Evolutionary conservation across 2,113 vertebrate species (phyloP).

Genomic region (cat (Felis catus)): DNA sequence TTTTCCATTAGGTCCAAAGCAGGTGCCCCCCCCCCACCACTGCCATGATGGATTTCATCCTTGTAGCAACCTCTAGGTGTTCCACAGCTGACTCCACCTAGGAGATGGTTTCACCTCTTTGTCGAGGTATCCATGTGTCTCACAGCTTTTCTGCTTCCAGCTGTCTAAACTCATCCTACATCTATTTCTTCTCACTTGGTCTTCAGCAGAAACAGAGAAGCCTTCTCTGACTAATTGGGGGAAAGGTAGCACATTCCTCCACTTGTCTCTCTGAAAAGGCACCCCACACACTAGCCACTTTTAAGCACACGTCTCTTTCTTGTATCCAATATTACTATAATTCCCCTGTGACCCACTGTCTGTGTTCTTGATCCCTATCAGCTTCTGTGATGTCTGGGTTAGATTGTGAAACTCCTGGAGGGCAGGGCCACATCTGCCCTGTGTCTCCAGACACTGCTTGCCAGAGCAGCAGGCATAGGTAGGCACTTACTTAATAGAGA

Average conservation of each 20-base stretch:
- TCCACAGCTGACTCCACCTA: background rate
- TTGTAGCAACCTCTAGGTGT: background rate
- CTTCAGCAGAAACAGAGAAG: constrained; percentile 27
- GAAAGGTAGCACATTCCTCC: constrained; percentile 2
- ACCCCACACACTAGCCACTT: background rate
- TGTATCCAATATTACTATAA: constrained; percentile 16
- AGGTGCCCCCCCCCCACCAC: background rate
- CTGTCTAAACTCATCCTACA: constrained; percentile 8
- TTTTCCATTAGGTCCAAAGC: background rate
- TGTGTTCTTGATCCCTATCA: constrained; percentile 61
- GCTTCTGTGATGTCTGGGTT: constrained; percentile 65
- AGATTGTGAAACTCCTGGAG: constrained; percentile 25
- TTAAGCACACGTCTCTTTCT: constrained; percentile 57
- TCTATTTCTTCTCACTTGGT: constrained; percentile 41
- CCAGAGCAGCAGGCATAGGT: constrained; percentile 19
- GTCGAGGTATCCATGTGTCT: background rate
- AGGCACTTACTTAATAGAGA: constrained; percentile 43
- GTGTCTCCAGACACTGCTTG: background rate
- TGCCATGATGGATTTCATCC: background rate
- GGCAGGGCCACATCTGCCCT: background rate
- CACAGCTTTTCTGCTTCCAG: constrained; percentile 31
- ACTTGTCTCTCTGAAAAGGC: constrained; percentile 27
- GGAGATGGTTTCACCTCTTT: background rate
- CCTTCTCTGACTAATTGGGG: constrained; percentile 51
- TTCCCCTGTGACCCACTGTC: constrained; percentile 18